These are phyloP conservation scores for Abrostola triplasia DNA, from an alignment of 2,888 invertebrate genomes.

Conservation along the genomic window DNA sequence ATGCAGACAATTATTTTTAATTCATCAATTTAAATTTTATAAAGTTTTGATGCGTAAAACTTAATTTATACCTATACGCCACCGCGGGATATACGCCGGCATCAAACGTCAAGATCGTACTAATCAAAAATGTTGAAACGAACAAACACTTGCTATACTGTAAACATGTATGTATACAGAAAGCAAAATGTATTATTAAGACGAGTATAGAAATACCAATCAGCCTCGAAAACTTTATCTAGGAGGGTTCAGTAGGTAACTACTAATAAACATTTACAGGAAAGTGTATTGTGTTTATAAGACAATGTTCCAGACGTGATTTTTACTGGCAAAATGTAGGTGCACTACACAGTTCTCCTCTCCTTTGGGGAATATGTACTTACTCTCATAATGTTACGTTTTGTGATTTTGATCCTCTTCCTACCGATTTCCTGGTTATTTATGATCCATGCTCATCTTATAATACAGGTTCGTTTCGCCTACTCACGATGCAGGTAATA, in stretches of 20 bases:
- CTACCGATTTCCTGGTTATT: too few species aligned
- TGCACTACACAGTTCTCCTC: too few species aligned
- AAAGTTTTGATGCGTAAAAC: not conserved
- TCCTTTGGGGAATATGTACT: too few species aligned
- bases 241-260: constrained; percentile 26
- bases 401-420: too few species aligned
- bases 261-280: constrained; percentile 6
- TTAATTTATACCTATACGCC: not conserved
- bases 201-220: constrained; percentile 18
- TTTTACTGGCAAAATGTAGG: too few species aligned
- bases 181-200: constrained; percentile 12
- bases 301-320: not conserved
- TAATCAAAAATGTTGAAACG: constrained; percentile 31
- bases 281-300: not conserved
- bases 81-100: constrained; percentile 30
- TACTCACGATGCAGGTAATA: too few species aligned
- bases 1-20: not conserved
- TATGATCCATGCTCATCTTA: too few species aligned
- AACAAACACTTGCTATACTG: constrained; percentile 30
- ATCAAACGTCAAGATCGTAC: constrained; percentile 26
- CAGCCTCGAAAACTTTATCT: constrained; percentile 14
- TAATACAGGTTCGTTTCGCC: too few species aligned
- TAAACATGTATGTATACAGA: constrained; percentile 32
- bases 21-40: not conserved
- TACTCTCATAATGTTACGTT: too few species aligned